These are phyloP conservation scores for Piezodorus guildinii DNA, from an alignment of 1,140 invertebrate genomes.

Conservation along the genomic window DNA sequence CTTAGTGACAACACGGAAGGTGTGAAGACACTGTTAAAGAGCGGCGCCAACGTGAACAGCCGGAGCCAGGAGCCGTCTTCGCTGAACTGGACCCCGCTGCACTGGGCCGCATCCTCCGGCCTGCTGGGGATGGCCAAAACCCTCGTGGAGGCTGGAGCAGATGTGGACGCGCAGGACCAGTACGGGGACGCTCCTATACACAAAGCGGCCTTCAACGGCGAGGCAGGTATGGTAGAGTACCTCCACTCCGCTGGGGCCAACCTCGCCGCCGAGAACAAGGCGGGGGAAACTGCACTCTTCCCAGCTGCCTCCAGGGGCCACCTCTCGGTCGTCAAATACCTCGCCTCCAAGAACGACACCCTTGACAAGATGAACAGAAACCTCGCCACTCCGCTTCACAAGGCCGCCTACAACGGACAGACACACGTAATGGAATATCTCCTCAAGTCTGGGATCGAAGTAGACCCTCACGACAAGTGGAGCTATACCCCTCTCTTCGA, in stretches of 20 bases:
- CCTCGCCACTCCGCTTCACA: neutral
- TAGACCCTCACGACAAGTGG: neutral
- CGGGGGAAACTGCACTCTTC: neutral
- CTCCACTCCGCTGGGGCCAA: neutral
- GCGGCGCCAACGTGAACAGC: neutral
- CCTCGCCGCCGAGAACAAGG: neutral
- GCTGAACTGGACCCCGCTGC: neutral
- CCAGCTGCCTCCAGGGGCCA: neutral
- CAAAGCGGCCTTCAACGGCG: neutral
- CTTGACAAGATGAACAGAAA: neutral
- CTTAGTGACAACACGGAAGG: neutral
- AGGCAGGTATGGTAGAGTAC: neutral
- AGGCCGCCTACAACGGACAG: neutral
- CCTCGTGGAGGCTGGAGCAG: neutral
- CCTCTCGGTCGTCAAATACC: neutral
- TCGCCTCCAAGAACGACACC: neutral
- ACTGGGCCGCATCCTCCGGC: neutral
- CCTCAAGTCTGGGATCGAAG: neutral
- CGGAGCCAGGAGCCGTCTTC: neutral
- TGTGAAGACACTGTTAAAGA: neutral
- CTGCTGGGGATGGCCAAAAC: neutral
- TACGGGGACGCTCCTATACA: neutral
- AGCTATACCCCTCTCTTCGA: neutral
- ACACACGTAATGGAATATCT: neutral
- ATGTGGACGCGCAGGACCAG: neutral